A percentile compares a stretch with the other conserved stretches of the same genome.
Evolutionary conservation across 1,140 invertebrate species (phyloP).

Genomic region (Chrysopa pallens): DNA sequence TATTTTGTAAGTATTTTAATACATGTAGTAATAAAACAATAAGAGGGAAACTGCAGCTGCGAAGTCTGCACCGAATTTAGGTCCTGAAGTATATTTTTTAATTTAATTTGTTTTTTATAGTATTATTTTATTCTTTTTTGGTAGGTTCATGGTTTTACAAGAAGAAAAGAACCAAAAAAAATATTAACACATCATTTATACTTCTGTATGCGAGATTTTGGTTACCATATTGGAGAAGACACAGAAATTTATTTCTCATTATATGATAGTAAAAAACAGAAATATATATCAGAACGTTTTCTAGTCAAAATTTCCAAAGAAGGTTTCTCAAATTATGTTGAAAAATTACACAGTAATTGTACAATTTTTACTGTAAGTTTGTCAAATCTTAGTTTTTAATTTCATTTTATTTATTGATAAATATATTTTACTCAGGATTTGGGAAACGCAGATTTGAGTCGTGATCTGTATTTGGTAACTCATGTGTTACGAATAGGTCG

Average conservation of each 20-base stretch:
- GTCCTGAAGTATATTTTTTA: too few relatives aligned
- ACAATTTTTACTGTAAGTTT: slow-evolving; percentile 68
- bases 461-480: slow-evolving; percentile 70
- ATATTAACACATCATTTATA: slow-evolving; percentile 65
- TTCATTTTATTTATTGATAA: background rate
- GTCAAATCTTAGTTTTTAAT: slow-evolving; percentile 1
- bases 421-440: slow-evolving; percentile 27
- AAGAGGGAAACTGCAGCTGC: too few relatives aligned
- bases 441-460: slow-evolving; percentile 59
- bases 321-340: slow-evolving; percentile 75
- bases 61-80: too few relatives aligned
- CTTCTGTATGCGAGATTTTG: slow-evolving; percentile 76
- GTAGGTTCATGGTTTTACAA: slow-evolving; percentile 19
- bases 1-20: too few relatives aligned
- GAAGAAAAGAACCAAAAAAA: slow-evolving; percentile 40
- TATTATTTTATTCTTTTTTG: slow-evolving; percentile 1
- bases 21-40: too few relatives aligned
- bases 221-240: slow-evolving; percentile 69
- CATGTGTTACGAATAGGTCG: slow-evolving; percentile 76
- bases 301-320: slow-evolving; percentile 74
- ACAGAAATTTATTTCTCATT: slow-evolving; percentile 76
- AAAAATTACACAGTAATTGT: slow-evolving; percentile 72
- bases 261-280: slow-evolving; percentile 55
- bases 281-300: slow-evolving; percentile 70
- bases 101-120: too few relatives aligned